These are phyloP conservation scores for Dryas iulia DNA, from an alignment of 1,140 invertebrate genomes.

Conservation along the genomic window DNA sequence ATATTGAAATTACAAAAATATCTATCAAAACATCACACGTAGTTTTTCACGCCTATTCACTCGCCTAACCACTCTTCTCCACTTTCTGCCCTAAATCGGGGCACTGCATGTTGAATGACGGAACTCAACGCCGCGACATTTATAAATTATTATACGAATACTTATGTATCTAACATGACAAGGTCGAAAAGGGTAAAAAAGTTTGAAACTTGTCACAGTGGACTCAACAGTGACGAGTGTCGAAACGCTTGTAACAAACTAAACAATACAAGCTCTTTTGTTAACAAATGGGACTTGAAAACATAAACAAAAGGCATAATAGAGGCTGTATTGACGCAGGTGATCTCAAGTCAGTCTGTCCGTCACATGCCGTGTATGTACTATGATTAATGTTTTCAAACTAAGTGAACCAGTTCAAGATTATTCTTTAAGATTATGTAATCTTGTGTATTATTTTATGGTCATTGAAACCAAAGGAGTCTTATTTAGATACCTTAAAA, in stretches of 20 bases:
- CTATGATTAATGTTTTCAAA: conserved; percentile 55
- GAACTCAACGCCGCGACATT: too few relatives aligned
- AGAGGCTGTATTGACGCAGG: conserved; percentile 58
- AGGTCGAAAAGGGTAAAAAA: conserved; percentile 52
- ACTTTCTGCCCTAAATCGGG: too few relatives aligned
- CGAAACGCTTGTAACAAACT: conserved; percentile 59
- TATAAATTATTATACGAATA: background rate
- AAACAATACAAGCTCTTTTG: conserved; percentile 62
- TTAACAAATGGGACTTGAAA: conserved; percentile 51
- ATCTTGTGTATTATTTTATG: background rate
- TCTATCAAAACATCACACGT: too few relatives aligned
- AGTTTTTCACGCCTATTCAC: too few relatives aligned
- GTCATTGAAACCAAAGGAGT: background rate
- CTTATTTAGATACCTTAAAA: background rate
- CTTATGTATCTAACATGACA: conserved; percentile 30
- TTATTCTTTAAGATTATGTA: background rate
- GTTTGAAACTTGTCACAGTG: conserved; percentile 57
- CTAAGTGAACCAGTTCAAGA: background rate
- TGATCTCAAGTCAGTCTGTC: conserved; percentile 59
- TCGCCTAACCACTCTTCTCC: too few relatives aligned
- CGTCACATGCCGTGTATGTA: conserved; percentile 45
- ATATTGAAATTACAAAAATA: background rate
- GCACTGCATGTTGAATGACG: too few relatives aligned
- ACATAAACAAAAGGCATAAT: conserved; percentile 68
- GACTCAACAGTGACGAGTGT: conserved; percentile 60